Evolutionary conservation across 2,888 invertebrate species (phyloP).

Genomic region (Brachyopa scutellaris): DNA sequence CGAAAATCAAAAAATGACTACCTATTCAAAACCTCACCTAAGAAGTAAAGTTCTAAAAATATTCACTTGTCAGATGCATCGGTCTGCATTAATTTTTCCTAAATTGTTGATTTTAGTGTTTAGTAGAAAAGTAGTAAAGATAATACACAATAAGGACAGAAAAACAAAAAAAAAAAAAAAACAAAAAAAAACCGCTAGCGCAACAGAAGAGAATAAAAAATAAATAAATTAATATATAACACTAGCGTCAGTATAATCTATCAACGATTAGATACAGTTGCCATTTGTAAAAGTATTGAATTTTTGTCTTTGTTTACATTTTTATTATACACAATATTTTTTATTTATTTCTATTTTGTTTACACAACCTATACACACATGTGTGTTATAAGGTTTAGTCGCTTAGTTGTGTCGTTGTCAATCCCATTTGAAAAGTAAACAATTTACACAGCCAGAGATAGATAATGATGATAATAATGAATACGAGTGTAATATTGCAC

Average conservation of each 20-base stretch:
- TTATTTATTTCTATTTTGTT: constrained; percentile 20
- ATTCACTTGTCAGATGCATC: constrained; percentile 31
- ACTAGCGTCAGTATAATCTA: constrained; percentile 24
- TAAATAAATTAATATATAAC: too few species aligned
- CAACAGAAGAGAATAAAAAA: constrained; percentile 11
- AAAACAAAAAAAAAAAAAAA: background rate
- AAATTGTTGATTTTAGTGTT: constrained; percentile 40
- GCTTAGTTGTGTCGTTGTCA: constrained; percentile 24
- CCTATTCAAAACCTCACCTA: background rate
- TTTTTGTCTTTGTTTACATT: constrained; percentile 5
- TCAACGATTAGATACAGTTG: constrained; percentile 45
- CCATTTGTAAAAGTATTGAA: constrained; percentile 34
- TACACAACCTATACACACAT: constrained; percentile 40
- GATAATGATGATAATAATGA: constrained; percentile 24
- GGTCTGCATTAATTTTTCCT: background rate
- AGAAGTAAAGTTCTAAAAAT: constrained; percentile 33
- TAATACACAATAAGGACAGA: constrained; percentile 11
- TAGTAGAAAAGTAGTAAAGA: constrained; percentile 14
- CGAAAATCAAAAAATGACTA: too few species aligned
- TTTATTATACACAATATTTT: too few species aligned
- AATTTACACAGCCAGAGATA: constrained; percentile 1
- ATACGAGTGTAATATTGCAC: constrained; percentile 2
- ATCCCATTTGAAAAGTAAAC: constrained; percentile 27
- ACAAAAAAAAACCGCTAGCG: background rate
- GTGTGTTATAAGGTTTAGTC: constrained; percentile 16